phyloP scores from a whole-genome alignment of 2,113 vertebrate genomes.

The Pipra filicauda region DNA sequence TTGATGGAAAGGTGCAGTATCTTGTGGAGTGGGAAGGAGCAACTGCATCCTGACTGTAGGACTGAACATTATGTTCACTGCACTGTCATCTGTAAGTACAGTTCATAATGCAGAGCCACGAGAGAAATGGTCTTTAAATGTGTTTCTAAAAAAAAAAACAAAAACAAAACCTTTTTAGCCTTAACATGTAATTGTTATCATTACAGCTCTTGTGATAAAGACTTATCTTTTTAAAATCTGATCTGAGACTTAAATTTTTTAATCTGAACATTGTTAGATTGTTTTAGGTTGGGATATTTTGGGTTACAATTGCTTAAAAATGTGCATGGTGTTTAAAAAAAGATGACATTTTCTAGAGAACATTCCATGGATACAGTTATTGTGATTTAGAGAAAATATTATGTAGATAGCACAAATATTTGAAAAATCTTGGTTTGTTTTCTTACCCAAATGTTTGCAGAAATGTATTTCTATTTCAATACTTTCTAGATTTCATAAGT shows the following conservation, averaged over 20 bases:
- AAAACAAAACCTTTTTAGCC: slow-evolving; percentile 72
- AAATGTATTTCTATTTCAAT: slow-evolving; percentile 79
- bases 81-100: slow-evolving; percentile 76
- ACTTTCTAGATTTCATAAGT: slow-evolving; percentile 82
- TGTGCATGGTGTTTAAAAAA: slow-evolving; percentile 74
- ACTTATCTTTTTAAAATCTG: slow-evolving; percentile 78
- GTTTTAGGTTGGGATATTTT: slow-evolving; percentile 77
- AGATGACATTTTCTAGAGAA: slow-evolving; percentile 71
- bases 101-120: slow-evolving; percentile 60
- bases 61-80: slow-evolving; percentile 77
- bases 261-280: slow-evolving; percentile 76
- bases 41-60: slow-evolving; percentile 89
- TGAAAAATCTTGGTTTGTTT: slow-evolving; percentile 75
- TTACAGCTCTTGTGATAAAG: slow-evolving; percentile 76
- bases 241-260: slow-evolving; percentile 79
- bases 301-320: slow-evolving; percentile 76
- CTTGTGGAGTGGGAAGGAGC: slow-evolving; percentile 99
- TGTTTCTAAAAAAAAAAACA: slow-evolving; percentile 45
- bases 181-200: slow-evolving; percentile 76
- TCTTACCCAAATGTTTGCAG: slow-evolving; percentile 81
- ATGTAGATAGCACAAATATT: slow-evolving; percentile 81
- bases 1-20: slow-evolving; percentile 98
- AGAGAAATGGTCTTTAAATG: slow-evolving; percentile 62
- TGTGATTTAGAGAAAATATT: slow-evolving; percentile 78
- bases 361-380: slow-evolving; percentile 77